Conservation (phyloP, 1,140 invertebrate genomes). For the Drosophila subpulchrella region DNA sequence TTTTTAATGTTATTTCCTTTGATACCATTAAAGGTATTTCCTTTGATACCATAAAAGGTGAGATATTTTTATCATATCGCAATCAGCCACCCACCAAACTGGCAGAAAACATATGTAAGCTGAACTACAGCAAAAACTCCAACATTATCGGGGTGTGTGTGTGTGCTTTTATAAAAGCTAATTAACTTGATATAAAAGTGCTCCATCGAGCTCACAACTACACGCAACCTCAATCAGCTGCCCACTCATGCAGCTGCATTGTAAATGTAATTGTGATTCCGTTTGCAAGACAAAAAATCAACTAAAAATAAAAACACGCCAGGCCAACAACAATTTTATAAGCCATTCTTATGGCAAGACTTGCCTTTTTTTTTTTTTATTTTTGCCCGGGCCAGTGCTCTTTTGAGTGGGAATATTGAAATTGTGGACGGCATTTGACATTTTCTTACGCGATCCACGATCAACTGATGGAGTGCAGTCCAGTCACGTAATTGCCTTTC, state of each 20-base stretch:
- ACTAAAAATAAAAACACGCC: conserved; percentile 26
- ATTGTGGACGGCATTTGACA: conserved; percentile 47
- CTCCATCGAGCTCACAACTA: conserved; percentile 27
- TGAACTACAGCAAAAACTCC: conserved; percentile 21
- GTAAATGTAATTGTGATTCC: conserved; percentile 52
- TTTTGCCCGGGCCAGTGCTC: conserved; percentile 10
- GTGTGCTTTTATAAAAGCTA: conserved; percentile 36
- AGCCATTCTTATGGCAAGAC: conserved; percentile 44
- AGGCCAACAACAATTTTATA: conserved; percentile 20
- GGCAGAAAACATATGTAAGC: conserved; percentile 28
- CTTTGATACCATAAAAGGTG: conserved; percentile 11
- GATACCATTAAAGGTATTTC: conserved; percentile 5
- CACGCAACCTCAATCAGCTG: conserved; percentile 43
- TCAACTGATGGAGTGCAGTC: conserved; percentile 24
- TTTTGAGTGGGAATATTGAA: conserved; percentile 15
- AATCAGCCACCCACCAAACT: conserved; percentile 11
- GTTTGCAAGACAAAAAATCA: conserved; percentile 46
- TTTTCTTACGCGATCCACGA: conserved; percentile 46
- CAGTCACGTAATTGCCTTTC: conserved; percentile 47
- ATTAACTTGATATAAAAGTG: conserved; percentile 63
- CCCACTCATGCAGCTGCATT: conserved; percentile 54
- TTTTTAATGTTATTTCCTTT: background rate
- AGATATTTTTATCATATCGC: conserved; percentile 23
- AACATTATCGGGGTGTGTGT: conserved; percentile 4
- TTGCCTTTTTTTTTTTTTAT: conserved; percentile 34